phyloP scores from a whole-genome alignment of 2,888 invertebrate species.

The Brenthis ino region DNA sequence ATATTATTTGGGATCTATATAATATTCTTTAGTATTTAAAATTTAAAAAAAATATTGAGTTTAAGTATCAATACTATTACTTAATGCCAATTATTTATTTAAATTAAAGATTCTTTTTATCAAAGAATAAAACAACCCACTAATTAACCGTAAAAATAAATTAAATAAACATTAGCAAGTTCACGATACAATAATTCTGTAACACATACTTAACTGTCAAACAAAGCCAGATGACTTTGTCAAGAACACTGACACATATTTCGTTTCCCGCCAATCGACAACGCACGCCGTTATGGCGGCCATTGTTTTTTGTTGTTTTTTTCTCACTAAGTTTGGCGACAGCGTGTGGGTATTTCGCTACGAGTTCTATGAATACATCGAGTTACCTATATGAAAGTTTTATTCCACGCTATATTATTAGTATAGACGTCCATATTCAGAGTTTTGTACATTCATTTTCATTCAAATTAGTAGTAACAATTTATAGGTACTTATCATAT shows the following conservation, averaged over 20 bases:
- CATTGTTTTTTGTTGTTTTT: conserved; percentile 75
- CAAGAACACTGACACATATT: conserved; percentile 50
- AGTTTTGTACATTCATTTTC: too few species aligned
- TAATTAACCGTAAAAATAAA: conserved; percentile 9
- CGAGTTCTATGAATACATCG: too few species aligned
- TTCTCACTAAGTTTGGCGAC: conserved; percentile 62
- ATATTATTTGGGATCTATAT: too few species aligned
- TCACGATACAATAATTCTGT: conserved; percentile 14
- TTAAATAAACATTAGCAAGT: conserved; percentile 3
- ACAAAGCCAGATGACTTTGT: conserved; percentile 30
- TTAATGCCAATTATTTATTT: too few species aligned
- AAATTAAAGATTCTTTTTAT: not conserved
- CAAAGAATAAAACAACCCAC: not conserved
- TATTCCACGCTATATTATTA: not conserved
- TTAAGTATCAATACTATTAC: too few species aligned
- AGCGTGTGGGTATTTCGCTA: conserved; percentile 56
- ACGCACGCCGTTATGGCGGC: conserved; percentile 60
- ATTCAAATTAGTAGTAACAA: too few species aligned
- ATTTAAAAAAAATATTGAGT: too few species aligned
- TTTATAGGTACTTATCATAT: too few species aligned
- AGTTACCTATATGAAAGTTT: not conserved
- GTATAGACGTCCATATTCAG: too few species aligned
- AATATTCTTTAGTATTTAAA: too few species aligned
- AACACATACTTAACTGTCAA: conserved; percentile 18
- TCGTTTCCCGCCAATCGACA: conserved; percentile 54